Base-by-base conservation (phyloP, 1,140 invertebrate species). In the Tetramorium simillimum region DNA sequence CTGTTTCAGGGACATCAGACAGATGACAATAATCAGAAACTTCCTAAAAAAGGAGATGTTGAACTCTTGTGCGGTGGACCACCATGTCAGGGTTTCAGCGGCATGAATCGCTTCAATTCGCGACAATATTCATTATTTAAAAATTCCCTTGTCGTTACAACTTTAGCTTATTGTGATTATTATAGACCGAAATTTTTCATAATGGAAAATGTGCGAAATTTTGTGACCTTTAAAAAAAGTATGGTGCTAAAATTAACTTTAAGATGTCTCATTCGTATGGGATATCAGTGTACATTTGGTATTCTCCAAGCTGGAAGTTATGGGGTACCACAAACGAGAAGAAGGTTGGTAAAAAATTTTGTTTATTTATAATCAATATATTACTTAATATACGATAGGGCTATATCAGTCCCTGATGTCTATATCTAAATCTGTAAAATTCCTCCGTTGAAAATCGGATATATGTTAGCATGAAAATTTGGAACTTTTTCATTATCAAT, bases 61-160 rank as follows among this genome's bases (percentile, higher is more conserved):
- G 98, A 99, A 89, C 92, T 99, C 56, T 92, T 99, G 3, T 98
- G 98, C 93, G 98, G 98, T 53, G 98, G 98, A 6, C 98, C 98
- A n/a, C 98, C 98, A 1, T 99, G 98, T 93, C 98, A 99, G 95
- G 98, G 98, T 0, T 99, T 98, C 94, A 98, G 97, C 86, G 97
- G 97, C 37, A 98, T 99, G 98, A 99, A 99, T 95, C 95, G 98
- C 24, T 99, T 99, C 93, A 98, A 98, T 94, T 97, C 96, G 0
- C 94, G 98, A n/a, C 97, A 98, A 90, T 98, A 98, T 94, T 98
- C 98, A 0, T 95, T 97, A 40, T 98, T 99, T 90, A 98, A 98
- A 96, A 99, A 98, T 94, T 98, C 98, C 0, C 94, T 99, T 1
- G 97, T 99, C n/a, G 97, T 97, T 0, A 97, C 98, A 0, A 98